Base-by-base conservation (phyloP, 2,797 vertebrate species). In the Lithobates pipiens region DNA sequence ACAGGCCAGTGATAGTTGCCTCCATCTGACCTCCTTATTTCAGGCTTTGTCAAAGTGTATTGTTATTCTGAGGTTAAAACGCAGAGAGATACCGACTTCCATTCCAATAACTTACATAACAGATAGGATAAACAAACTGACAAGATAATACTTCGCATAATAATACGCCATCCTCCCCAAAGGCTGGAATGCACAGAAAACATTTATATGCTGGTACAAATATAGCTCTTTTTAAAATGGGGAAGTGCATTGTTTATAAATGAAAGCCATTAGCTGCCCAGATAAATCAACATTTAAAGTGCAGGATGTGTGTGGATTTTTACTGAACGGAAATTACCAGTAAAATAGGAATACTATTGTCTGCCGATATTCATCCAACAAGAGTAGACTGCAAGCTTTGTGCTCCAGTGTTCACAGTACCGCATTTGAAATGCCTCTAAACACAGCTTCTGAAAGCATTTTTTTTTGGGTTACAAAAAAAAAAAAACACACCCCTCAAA, bases 331-430 rank as follows among this genome's bases (percentile, higher is more conserved):
- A 86, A 82, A 54, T 82, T 57, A 71, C 63, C 27, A 72, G 65
- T 23, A 71, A 72, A 86, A 82, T 71, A 77, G 61, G 73, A 21
- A 77, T 54, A 54, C 73, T 67, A 82, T 86, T 82, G 74, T 82
- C 74, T 72, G 23, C 54, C 16, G 10, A 86, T 27, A 86, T 86
- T 80, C 68, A 25, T 61, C 44, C 70, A 50, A 18, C 44, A 18
- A 21, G 77, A 81, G 21, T 76, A 46, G 67, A 77, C 54, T 61
- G 4, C 36, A 63, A 73, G 68, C 85, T 82, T 73, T 81, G 79
- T 73, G 32, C 73, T 61, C 73, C 50, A 42, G 25, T 42, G 21
- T 29, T 61, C 34, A n/a, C n/a, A 15, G 29, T 23, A 73, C 36
- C 42, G 57, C 7, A n/a, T n/a, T n/a, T n/a, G n/a, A n/a, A n/a